A percentile compares a stretch with the other conserved stretches of the same genome.
These are phyloP conservation scores for Invenusta paracnida DNA, from an alignment of 2,888 invertebrate species.

Conservation along the genomic window DNA sequence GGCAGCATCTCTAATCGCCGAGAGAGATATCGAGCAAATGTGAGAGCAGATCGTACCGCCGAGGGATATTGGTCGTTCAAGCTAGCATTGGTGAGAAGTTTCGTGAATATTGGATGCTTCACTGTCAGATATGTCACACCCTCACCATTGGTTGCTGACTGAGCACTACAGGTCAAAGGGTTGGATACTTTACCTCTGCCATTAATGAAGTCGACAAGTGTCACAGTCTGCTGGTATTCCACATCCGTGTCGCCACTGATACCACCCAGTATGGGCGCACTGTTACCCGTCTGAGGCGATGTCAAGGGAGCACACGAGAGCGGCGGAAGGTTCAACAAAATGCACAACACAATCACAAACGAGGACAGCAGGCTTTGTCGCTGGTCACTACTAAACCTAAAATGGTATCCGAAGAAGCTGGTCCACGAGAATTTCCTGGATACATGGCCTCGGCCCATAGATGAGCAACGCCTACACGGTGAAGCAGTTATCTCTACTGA, in stretches of 20 bases:
- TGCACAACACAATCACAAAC: not conserved
- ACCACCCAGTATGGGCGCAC: not conserved
- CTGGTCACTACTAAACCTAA: not conserved
- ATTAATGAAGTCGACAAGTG: not conserved
- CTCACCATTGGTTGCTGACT: not conserved
- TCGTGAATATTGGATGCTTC: not conserved
- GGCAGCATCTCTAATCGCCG: not conserved
- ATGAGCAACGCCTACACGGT: not conserved
- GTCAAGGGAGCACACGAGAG: not conserved
- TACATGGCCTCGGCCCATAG: not conserved
- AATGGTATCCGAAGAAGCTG: not conserved
- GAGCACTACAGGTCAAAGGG: too few species aligned
- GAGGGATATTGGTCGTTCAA: not conserved
- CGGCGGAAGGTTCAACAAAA: not conserved
- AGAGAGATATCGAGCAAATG: not conserved
- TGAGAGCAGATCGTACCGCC: not conserved
- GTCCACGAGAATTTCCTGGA: not conserved
- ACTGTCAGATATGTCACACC: not conserved
- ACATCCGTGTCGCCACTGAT: not conserved
- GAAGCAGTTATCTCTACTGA: not conserved
- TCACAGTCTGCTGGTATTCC: not conserved
- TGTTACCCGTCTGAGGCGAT: not conserved
- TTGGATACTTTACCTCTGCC: not conserved
- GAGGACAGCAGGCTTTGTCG: not conserved
- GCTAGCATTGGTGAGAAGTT: not conserved